Percentiles rank a stretch among this genome's conserved stretches.
Evolutionary conservation across 2,888 invertebrate species (phyloP).

Genomic region (Drosophila fulvimacula): DNA sequence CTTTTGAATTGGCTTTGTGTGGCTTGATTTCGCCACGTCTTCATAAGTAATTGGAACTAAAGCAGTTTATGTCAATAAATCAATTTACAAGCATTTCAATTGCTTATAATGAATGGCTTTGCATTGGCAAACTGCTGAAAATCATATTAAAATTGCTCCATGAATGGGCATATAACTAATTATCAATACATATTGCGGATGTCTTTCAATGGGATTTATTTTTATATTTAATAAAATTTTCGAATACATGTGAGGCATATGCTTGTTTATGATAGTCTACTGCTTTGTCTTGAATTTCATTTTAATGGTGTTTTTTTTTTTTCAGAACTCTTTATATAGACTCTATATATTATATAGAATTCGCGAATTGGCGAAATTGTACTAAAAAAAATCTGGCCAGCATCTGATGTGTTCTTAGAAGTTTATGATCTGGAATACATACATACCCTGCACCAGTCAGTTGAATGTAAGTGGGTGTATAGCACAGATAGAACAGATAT

Average conservation of each 20-base stretch:
- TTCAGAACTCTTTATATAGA: not conserved
- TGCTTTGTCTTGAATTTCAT: not conserved
- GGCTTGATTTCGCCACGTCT: conserved; percentile 41
- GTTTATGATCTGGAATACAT: not conserved
- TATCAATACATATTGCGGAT: not conserved
- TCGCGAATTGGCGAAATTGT: not conserved
- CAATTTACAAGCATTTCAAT: conserved; percentile 40
- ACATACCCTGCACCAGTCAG: not conserved
- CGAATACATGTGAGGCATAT: not conserved
- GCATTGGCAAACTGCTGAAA: conserved; percentile 18
- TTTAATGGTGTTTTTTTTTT: not conserved
- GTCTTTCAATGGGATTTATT: not conserved
- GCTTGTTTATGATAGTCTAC: not conserved
- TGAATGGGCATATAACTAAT: too few relatives aligned
- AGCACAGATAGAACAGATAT: not conserved
- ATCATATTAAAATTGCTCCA: too few relatives aligned
- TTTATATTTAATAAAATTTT: not conserved
- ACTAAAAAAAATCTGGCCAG: conserved; percentile 12
- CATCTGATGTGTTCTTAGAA: conserved; percentile 2
- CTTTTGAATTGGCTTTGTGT: conserved; percentile 44
- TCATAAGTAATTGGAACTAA: conserved; percentile 52
- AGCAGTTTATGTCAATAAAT: conserved; percentile 49
- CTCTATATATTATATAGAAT: not conserved
- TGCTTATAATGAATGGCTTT: conserved; percentile 29
- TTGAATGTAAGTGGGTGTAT: not conserved